Base-by-base conservation (phyloP, 2,113 vertebrate species). In the Carollia perspicillata region DNA sequence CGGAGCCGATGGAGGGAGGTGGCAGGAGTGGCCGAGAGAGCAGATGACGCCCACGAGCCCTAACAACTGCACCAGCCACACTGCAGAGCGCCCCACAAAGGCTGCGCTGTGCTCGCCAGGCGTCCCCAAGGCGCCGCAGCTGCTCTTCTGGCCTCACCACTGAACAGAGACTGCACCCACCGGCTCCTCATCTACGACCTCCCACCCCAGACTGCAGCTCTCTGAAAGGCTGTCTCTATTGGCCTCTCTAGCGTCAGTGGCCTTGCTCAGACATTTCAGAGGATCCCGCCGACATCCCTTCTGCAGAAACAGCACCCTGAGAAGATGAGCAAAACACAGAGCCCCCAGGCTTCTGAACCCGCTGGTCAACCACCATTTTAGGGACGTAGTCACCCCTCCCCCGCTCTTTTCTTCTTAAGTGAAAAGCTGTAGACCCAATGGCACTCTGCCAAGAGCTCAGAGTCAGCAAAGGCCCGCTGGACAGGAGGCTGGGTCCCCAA, bases 311-410 rank as follows among this genome's bases (percentile, higher is more conserved):
- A 89, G 74, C 40, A 49, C 65, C 23, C 16, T 87, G 65, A 79
- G 78, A 79, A 84, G 33, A 87, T 26, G 51, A 89, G 51, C 68
- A 95, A 44, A 93, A 93, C 44, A 92, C 35, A 84, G 37, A 72
- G 40, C 20, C n/a, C 33, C n/a, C 66, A 69, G 60, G 68, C 55
- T 87, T 93, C 63, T 75, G 55, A 90, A 93, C 17, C 66, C 58
- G 78, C 18, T 51, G 53, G 63, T 83, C 71, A 84, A n/a, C 6
- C 35, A 20, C 44, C 75, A 74, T 44, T 84, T 30, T 18, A 68
- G 93, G 13, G 8, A 66, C 20, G 30, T 66, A 26, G 51, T 51
- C 53, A 78, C 40, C 49, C 23, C 81, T 40, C 22, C 18, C 80
- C 47, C 13, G 17, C 79, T 72, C 40, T 80, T 80, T 93, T 89